Evolutionary conservation across 1,140 invertebrate genomes (phyloP).

Genomic region (Bombus superbus): DNA sequence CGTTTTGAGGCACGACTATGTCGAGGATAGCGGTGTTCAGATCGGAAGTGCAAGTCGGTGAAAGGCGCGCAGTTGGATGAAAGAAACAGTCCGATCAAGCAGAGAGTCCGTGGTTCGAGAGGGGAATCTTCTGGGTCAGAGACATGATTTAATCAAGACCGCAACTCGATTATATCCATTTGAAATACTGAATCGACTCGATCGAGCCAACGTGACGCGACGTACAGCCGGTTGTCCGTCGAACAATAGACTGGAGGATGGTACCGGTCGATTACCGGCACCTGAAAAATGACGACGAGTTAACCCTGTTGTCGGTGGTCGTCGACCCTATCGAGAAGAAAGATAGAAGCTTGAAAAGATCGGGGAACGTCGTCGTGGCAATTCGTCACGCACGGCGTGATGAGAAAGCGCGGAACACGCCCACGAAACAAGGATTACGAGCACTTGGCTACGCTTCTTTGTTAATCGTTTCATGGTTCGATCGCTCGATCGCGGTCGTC

Average conservation of each 20-base stretch:
- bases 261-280: conserved; percentile 2
- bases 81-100: neutral
- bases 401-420: conserved; percentile 72
- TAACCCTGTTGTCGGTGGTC: neutral
- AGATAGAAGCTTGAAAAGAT: conserved; percentile 42
- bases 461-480: conserved; percentile 47
- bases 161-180: conserved; percentile 3
- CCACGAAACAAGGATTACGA: conserved; percentile 23
- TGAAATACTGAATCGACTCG: neutral
- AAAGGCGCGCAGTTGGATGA: neutral
- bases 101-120: no score
- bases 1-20: neutral
- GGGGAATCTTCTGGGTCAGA: neutral
- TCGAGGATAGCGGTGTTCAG: no score
- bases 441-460: conserved; percentile 8
- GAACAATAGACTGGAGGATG: neutral
- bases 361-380: conserved; percentile 56
- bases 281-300: conserved; percentile 10
- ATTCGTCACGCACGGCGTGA: conserved; percentile 78
- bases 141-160: conserved; percentile 18
- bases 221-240: no score
- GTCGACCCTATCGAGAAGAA: neutral
- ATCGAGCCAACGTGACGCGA: no score
- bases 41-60: neutral
- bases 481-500: neutral